Percentiles rank a stretch among this genome's conserved stretches.
These are phyloP conservation scores for Calameuta idolon DNA, from an alignment of 2,888 invertebrate genomes.

Conservation along the genomic window DNA sequence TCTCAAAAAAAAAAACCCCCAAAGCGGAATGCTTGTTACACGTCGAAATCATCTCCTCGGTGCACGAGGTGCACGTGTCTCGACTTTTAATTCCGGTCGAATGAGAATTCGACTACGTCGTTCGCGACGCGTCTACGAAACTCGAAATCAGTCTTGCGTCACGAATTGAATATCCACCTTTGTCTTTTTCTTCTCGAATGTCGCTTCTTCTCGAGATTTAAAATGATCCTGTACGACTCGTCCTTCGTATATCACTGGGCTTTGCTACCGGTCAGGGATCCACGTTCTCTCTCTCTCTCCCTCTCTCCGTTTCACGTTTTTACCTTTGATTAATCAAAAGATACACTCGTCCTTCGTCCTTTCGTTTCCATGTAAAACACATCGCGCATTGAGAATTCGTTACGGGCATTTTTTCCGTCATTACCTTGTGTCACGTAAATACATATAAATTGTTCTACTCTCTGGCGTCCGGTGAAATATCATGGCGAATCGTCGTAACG, in stretches of 20 bases:
- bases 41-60: neutral
- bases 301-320: neutral
- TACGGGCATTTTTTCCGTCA: neutral
- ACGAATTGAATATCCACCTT: neutral
- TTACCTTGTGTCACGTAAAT: neutral
- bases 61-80: neutral
- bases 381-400: neutral
- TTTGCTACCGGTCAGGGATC: neutral
- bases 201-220: neutral
- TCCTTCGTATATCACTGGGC: neutral
- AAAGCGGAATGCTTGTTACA: neutral
- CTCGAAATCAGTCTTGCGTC: neutral
- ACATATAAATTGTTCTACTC: neutral
- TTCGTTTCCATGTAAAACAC: constrained; percentile 19
- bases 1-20: neutral
- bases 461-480: neutral
- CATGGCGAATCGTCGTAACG: neutral
- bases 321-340: constrained; percentile 6
- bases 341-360: constrained; percentile 21
- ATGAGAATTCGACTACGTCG: neutral
- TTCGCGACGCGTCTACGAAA: neutral
- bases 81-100: neutral
- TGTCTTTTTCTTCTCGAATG: neutral
- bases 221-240: neutral
- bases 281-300: neutral